Evolutionary conservation across 2,797 vertebrate genomes (phyloP).

Genomic region (Todus mexicanus): DNA sequence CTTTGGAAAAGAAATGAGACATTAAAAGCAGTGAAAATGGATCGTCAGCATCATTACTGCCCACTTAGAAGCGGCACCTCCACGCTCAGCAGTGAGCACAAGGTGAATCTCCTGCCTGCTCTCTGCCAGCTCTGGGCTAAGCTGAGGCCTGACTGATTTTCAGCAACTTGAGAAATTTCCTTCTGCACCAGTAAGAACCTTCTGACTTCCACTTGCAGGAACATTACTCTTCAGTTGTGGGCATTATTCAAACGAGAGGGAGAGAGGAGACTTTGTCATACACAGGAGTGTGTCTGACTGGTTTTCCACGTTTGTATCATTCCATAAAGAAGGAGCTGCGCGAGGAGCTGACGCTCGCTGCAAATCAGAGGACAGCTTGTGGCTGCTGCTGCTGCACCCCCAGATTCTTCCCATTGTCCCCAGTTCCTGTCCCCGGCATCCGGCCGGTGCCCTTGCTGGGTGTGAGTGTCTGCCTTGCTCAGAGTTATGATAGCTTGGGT

Average conservation of each 20-base stretch:
- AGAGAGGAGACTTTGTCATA: background rate
- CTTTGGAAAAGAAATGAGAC: background rate
- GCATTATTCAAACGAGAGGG: background rate
- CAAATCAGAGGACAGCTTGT: background rate
- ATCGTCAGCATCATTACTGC: background rate
- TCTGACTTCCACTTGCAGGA: background rate
- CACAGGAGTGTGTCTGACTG: background rate
- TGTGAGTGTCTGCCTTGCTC: background rate
- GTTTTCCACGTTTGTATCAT: background rate
- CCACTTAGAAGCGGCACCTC: background rate
- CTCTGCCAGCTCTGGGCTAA: background rate
- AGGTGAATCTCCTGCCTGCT: background rate
- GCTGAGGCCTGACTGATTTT: background rate
- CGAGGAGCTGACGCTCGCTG: background rate
- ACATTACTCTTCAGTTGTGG: background rate
- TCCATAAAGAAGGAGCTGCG: background rate
- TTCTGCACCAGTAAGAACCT: background rate
- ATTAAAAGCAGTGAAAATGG: background rate
- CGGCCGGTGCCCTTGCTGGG: slow-evolving; percentile 25
- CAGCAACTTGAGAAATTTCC: background rate
- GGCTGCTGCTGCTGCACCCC: slow-evolving; percentile 5
- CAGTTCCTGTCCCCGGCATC: slow-evolving; percentile 51
- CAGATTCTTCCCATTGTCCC: slow-evolving; percentile 42
- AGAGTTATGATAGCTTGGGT: background rate
- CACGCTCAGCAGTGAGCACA: background rate